Evolutionary conservation across 1,140 invertebrate species (phyloP), one percentile per base, ranked within the genome.

Genomic region (Callitettix versicolor): DNA sequence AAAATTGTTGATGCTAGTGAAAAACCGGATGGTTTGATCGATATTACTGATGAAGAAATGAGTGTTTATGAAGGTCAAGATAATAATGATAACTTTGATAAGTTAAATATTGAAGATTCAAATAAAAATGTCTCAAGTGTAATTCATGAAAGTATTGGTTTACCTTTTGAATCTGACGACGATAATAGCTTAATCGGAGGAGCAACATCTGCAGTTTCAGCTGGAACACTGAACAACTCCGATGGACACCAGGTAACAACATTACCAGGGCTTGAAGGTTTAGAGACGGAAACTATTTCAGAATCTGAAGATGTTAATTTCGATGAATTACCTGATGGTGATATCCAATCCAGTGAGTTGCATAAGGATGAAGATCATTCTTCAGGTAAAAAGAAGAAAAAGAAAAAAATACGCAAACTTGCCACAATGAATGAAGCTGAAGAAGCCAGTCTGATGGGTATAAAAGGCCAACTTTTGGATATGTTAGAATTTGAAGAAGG

Each of bases 201-300:
- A 34, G 63, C 43, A 50, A 63, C 56, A 59, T 61, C 56, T 60
- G 59, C 53, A 58, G 62, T 55, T 54, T 62, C 58, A 59, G 62
- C 53, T 26, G 54, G 42, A 38, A 47, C 54, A 6, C 40, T 55
- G 1, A 55, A 55, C 36, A 34, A 55, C 40, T 55, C 54, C 15
- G 54, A 55, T 41, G 47, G 34, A 5, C 21, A 22, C 9, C 54
- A 47, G 55, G 55, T 34, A 30, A 21, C 54, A 24, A 69, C 66
- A 18, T 54, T 56, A 26, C 56, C 72, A 54, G 77, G 74, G 1
- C 66, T 80, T 3, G 77, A 76, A 60, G 79, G 78, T 1, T 71
- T 84, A 33, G 81, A 81, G 58, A 84, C 81, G 0, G 83, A 86
- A 69, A 73, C 82, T 62, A 84, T 85, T 56, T 85, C 83, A 1